These are phyloP conservation scores for Oncorhynchus masou DNA, from an alignment of 2,113 vertebrate species.

Conservation along the genomic window DNA sequence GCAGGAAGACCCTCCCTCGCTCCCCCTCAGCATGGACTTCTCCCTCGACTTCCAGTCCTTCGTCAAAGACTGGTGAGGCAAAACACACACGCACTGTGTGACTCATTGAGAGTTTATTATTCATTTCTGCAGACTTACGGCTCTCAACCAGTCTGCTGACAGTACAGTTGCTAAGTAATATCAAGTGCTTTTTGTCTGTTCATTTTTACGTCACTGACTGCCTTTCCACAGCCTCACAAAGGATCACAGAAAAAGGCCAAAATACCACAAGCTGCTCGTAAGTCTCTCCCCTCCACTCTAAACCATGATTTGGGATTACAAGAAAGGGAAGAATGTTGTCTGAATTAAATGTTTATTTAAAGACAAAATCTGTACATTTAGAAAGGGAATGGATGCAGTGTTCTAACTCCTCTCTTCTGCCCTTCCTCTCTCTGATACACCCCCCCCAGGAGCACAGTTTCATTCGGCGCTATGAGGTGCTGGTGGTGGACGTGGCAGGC, in stretches of 20 bases:
- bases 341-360: too few species aligned
- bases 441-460: slow-evolving; percentile 85
- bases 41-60: slow-evolving; percentile 95
- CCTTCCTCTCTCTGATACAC: background rate
- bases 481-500: slow-evolving; percentile 91
- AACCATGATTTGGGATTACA: too few species aligned
- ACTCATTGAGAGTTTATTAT: background rate
- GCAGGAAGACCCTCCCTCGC: slow-evolving; percentile 90
- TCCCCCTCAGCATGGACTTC: slow-evolving; percentile 90
- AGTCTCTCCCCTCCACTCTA: slow-evolving; percentile 48
- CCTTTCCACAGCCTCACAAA: slow-evolving; percentile 86
- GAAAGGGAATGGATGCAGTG: background rate
- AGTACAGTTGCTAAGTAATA: too few species aligned
- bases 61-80: slow-evolving; percentile 91
- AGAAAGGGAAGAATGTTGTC: too few species aligned
- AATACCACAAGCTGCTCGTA: slow-evolving; percentile 94
- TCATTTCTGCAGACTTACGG: too few species aligned
- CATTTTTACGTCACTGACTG: background rate
- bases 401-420: background rate
- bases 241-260: slow-evolving; percentile 99
- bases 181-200: too few species aligned
- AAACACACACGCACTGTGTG: background rate
- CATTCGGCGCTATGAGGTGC: slow-evolving; percentile 88
- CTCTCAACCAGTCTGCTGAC: too few species aligned
- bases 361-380: too few species aligned